Evolutionary conservation across 2,888 invertebrate genomes (phyloP), one percentile per base, ranked within the genome.

Genomic region (Sericinus montela): DNA sequence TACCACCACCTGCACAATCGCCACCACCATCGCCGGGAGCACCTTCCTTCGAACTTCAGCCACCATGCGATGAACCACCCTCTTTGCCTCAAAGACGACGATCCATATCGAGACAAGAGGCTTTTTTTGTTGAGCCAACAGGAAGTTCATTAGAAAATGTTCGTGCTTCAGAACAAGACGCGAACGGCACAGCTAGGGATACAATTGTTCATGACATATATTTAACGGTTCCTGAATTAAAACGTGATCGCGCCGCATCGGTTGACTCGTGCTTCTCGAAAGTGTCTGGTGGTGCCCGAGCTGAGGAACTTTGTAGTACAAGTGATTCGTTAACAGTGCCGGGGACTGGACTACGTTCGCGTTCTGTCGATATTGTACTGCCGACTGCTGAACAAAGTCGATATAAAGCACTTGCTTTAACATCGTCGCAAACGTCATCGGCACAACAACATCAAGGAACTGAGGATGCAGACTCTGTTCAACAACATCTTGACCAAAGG

Each of bases 181-280:
- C 74, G 1, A 72, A 69, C 30, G 68, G 58, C 60, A 80, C 63
- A 52, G 77, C 67, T 51, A 80, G 65, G 57, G 88, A 83, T 60
- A 66, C 72, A 16, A 63, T 91, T 40, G 93, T 94, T 6, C 91
- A 93, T 53, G 94, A 94, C 63, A 93, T 94, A 56, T 94, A 94
- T 71, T 81, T 95, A 37, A 92, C 94, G 50, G 96, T 96, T 53
- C 96, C 96, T 34, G 95, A 96, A 65, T 77, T 96, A 58, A 94
- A 93, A 72, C 91, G 96, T 19, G 96, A 96, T 71, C 92, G 96
- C 13, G 96, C 96, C 13, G 96, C 95, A 28, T 96, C 96, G 0
- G 95, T 97, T 1, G 96, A 96, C 73, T 95, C 96, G 13, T 94
- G 95, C 70, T 96, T 96, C 76, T 92, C 94, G 50, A 94, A 94